These are phyloP conservation scores for Mesoclemmys tuberculata DNA, from an alignment of 2,113 vertebrate species.

Conservation along the genomic window DNA sequence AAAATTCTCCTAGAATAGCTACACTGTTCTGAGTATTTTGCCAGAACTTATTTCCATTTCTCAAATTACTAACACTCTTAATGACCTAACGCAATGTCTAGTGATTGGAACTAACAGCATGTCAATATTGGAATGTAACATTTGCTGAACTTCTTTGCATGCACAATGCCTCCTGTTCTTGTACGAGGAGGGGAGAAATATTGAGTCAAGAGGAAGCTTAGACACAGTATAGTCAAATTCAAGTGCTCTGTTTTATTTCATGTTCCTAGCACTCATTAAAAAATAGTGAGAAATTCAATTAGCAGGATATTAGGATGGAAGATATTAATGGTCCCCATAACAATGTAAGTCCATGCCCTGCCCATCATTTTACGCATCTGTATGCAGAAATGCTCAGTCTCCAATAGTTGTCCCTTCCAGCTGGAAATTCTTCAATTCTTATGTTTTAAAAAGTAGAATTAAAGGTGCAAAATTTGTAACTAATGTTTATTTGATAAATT, in stretches of 20 bases:
- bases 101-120: slow-evolving; percentile 24
- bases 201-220: not conserved
- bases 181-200: not conserved
- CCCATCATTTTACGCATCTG: not conserved
- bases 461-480: not conserved
- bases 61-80: slow-evolving; percentile 1
- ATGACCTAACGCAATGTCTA: slow-evolving; percentile 4
- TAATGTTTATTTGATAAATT: not conserved
- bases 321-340: not conserved
- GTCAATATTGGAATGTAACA: not conserved
- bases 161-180: not conserved
- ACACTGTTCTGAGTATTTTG: not conserved
- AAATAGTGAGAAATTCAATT: not conserved
- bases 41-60: slow-evolving; percentile 7
- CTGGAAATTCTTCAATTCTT: not conserved
- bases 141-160: not conserved
- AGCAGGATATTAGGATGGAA: not conserved
- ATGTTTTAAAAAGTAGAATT: not conserved
- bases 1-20: not conserved
- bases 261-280: not conserved
- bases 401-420: not conserved
- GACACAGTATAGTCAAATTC: not conserved
- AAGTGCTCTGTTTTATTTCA: not conserved
- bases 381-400: not conserved
- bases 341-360: not conserved